Conservation (phyloP, 2,888 invertebrate species). For the Timandra comae region DNA sequence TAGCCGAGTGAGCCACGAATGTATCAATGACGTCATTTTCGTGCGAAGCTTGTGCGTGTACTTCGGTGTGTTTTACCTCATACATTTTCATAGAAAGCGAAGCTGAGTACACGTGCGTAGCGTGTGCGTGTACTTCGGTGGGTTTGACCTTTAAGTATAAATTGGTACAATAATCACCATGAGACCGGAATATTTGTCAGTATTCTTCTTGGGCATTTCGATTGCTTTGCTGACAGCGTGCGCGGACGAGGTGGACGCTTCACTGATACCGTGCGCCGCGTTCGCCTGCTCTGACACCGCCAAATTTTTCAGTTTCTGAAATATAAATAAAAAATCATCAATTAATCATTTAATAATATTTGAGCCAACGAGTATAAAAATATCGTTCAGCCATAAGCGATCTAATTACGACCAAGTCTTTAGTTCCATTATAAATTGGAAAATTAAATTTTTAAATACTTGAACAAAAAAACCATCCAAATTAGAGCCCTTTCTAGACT, state of each 20-base stretch:
- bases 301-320: slow-evolving; percentile 41
- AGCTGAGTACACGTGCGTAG: too few species aligned
- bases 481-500: not conserved
- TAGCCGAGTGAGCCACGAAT: too few species aligned
- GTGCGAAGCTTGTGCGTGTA: too few species aligned
- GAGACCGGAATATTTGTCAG: slow-evolving; percentile 45
- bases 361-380: not conserved
- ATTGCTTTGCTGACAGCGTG: slow-evolving; percentile 49
- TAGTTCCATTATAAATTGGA: not conserved
- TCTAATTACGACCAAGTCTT: not conserved
- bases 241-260: slow-evolving; percentile 26
- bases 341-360: not conserved
- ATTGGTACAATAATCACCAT: slow-evolving; percentile 57
- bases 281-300: slow-evolving; percentile 23
- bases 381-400: not conserved
- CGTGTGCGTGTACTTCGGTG: too few species aligned
- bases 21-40: too few species aligned
- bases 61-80: too few species aligned
- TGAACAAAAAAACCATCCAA: not conserved
- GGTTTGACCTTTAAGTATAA: too few species aligned
- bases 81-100: too few species aligned
- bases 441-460: not conserved
- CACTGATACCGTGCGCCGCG: slow-evolving; percentile 5
- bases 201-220: slow-evolving; percentile 51
- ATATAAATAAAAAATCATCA: slow-evolving; percentile 6